phyloP scores from a whole-genome alignment of 2,888 invertebrate species.

The Melanotus villosus region DNA sequence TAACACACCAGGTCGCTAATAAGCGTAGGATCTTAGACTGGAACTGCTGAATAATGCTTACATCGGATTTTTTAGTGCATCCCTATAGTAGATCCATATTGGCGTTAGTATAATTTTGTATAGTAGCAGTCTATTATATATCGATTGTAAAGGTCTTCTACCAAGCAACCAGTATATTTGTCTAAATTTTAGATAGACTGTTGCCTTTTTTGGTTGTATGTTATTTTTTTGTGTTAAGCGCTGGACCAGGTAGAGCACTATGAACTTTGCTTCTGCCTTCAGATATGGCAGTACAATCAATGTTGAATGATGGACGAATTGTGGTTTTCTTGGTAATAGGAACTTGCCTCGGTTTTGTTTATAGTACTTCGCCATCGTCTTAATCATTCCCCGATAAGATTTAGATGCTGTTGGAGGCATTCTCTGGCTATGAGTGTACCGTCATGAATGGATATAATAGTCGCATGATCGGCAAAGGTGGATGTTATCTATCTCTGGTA shows the following conservation, averaged over 20 bases:
- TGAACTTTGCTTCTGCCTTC: not conserved
- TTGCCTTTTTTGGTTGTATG: not conserved
- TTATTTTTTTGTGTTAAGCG: not conserved
- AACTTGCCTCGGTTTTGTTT: not conserved
- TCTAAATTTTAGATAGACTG: not conserved
- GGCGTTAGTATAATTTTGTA: too few relatives aligned
- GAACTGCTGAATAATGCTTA: not conserved
- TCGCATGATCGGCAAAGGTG: not conserved
- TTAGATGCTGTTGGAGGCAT: not conserved
- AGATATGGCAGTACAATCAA: not conserved
- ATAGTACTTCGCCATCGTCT: not conserved
- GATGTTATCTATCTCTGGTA: too few relatives aligned
- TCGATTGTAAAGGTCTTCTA: too few relatives aligned
- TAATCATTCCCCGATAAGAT: not conserved
- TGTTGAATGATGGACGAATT: not conserved
- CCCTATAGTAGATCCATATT: too few relatives aligned
- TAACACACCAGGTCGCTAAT: too few relatives aligned
- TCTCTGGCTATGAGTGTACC: not conserved
- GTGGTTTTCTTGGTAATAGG: not conserved
- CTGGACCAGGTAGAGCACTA: not conserved
- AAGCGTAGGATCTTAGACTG: not conserved
- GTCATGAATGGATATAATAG: too few relatives aligned
- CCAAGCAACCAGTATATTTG: not conserved
- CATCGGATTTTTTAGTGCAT: not conserved
- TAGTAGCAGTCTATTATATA: too few relatives aligned